Percentiles rank a stretch among this genome's conserved stretches.
Evolutionary conservation across 2,797 vertebrate species (phyloP).

Genomic region (Rhyacichthys aspro): DNA sequence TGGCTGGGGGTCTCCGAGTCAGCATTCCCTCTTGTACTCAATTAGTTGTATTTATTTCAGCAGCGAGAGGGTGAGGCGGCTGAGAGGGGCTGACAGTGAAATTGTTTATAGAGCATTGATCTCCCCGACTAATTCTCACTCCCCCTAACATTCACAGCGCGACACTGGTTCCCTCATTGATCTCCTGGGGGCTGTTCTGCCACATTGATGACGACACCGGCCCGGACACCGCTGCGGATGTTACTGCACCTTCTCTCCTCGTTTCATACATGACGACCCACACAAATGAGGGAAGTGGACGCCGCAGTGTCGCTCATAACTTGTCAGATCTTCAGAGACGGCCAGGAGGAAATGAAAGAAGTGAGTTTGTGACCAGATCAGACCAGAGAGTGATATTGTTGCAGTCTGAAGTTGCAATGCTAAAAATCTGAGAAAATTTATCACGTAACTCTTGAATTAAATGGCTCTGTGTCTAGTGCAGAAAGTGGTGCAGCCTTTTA

Average conservation of each 20-base stretch:
- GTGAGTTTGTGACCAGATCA: conserved; percentile 10
- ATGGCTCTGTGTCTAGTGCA: conserved; percentile 12
- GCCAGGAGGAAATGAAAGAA: conserved; percentile 19
- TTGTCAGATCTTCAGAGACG: conserved; percentile 10
- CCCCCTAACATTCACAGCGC: conserved; percentile 17
- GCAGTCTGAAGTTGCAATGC: conserved; percentile 9
- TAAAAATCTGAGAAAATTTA: conserved; percentile 9
- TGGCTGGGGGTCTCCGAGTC: conserved; percentile 27
- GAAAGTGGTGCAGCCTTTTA: conserved; percentile 10
- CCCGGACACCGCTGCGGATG: background rate
- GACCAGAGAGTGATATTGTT: conserved; percentile 14
- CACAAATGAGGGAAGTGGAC: conserved; percentile 17
- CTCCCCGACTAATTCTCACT: conserved; percentile 55
- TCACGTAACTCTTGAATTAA: conserved; percentile 15
- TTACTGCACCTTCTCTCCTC: conserved; percentile 1
- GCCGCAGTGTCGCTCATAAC: conserved; percentile 9
- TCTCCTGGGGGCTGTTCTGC: conserved; percentile 42
- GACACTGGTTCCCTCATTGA: conserved; percentile 46
- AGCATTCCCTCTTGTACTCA: conserved; percentile 45
- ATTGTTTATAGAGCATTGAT: conserved; percentile 67
- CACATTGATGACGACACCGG: conserved; percentile 14
- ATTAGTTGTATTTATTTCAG: conserved; percentile 64
- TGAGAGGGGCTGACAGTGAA: conserved; percentile 38
- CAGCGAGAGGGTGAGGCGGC: conserved; percentile 16
- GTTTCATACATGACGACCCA: background rate